A percentile compares a stretch with the other conserved stretches of the same genome.
Evolutionary conservation across 1,140 invertebrate species (phyloP).

Genomic region (Solenopsis invicta): DNA sequence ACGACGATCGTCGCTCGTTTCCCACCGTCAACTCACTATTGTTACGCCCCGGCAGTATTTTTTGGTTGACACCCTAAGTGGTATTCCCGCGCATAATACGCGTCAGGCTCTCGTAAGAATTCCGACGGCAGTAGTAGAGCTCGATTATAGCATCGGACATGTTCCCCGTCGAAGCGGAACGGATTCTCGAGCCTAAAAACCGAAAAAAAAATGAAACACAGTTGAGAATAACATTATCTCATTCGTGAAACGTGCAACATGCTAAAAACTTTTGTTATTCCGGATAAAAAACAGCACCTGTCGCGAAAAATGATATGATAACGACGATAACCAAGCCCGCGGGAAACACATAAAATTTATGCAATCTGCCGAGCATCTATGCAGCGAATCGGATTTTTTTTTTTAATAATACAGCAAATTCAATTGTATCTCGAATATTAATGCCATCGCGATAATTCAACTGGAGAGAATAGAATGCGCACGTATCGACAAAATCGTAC

Average conservation of each 20-base stretch:
- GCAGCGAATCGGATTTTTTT: not conserved
- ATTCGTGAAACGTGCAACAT: not conserved
- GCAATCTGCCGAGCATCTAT: conserved; percentile 20
- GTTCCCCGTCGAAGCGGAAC: not conserved
- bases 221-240: conserved; percentile 19
- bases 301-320: conserved; percentile 28
- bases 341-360: conserved; percentile 30
- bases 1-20: conserved; percentile 43
- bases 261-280: not conserved
- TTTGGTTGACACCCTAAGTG: conserved; percentile 60
- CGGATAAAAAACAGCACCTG: conserved; percentile 22
- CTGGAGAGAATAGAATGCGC: not conserved
- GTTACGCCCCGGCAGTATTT: conserved; percentile 57
- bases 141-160: conserved; percentile 44
- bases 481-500: not conserved
- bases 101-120: conserved; percentile 37
- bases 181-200: not conserved
- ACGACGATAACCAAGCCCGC: not conserved
- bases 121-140: conserved; percentile 37
- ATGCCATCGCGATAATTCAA: conserved; percentile 19
- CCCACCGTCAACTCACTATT: conserved; percentile 44
- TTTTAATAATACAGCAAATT: conserved; percentile 18
- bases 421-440: conserved; percentile 45
- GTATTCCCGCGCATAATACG: conserved; percentile 58
- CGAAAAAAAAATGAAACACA: not conserved